These are phyloP conservation scores for Sturmia bella DNA, from an alignment of 2,888 invertebrate genomes.

Conservation along the genomic window DNA sequence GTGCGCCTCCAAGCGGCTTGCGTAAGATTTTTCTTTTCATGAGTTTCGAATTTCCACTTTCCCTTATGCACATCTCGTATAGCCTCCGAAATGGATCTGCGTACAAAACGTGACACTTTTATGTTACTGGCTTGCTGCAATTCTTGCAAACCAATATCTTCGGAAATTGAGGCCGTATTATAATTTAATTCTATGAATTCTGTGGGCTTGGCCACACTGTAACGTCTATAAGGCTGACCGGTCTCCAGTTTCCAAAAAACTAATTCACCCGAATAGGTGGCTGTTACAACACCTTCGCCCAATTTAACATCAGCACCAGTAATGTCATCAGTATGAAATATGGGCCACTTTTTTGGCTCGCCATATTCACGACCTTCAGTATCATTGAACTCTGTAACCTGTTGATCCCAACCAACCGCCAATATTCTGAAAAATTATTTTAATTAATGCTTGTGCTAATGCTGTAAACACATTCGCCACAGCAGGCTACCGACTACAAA, in stretches of 20 bases:
- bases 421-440: constrained; percentile 83
- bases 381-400: constrained; percentile 87
- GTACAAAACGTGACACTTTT: constrained; percentile 71
- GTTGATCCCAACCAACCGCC: constrained; percentile 90
- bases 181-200: constrained; percentile 78
- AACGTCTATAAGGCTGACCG: constrained; percentile 86
- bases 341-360: constrained; percentile 87
- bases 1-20: neutral
- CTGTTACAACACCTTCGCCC: constrained; percentile 88
- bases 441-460: too few relatives aligned
- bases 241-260: constrained; percentile 92
- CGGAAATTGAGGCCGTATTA: constrained; percentile 52
- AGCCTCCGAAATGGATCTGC: constrained; percentile 72
- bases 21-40: constrained; percentile 43
- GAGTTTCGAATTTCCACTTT: constrained; percentile 20
- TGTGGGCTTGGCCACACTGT: constrained; percentile 80
- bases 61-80: constrained; percentile 63
- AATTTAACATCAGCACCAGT: constrained; percentile 86
- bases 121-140: constrained; percentile 43
- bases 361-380: constrained; percentile 83
- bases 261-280: constrained; percentile 89
- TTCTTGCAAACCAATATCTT: constrained; percentile 31
- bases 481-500: too few relatives aligned
- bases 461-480: too few relatives aligned
- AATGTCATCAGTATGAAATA: constrained; percentile 89